phyloP scores from a whole-genome alignment of 2,113 vertebrate genomes.

The Oreochromis niloticus region DNA sequence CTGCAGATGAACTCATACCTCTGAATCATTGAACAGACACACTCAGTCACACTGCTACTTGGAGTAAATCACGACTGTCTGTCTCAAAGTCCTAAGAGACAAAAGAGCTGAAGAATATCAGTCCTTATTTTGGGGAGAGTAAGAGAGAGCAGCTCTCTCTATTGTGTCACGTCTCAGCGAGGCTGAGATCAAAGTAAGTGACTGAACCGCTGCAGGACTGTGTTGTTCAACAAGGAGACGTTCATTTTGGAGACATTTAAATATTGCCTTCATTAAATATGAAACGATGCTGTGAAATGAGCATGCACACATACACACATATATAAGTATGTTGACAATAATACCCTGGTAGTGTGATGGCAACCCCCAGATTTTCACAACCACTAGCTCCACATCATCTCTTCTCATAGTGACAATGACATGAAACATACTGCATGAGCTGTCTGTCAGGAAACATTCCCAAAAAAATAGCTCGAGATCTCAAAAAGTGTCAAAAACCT shows the following conservation, averaged over 20 bases:
- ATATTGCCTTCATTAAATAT: conserved; percentile 33
- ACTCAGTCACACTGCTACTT: background rate
- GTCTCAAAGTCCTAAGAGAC: conserved; percentile 22
- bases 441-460: background rate
- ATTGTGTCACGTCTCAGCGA: conserved; percentile 6
- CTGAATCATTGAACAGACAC: background rate
- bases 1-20: background rate
- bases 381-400: background rate
- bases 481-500: background rate
- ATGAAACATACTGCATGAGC: background rate
- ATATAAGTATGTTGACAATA: background rate
- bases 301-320: background rate
- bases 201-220: conserved; percentile 26
- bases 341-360: background rate
- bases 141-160: background rate
- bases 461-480: background rate
- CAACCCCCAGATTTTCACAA: background rate
- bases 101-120: conserved; percentile 21
- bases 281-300: background rate
- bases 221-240: background rate
- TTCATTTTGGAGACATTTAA: conserved; percentile 9
- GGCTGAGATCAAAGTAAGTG: conserved; percentile 21
- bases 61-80: conserved; percentile 2
- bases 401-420: background rate
- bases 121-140: conserved; percentile 19